Percentiles rank a stretch among this genome's conserved stretches.
These are phyloP conservation scores for Busseola fusca DNA, from an alignment of 2,888 invertebrate genomes.

Conservation along the genomic window DNA sequence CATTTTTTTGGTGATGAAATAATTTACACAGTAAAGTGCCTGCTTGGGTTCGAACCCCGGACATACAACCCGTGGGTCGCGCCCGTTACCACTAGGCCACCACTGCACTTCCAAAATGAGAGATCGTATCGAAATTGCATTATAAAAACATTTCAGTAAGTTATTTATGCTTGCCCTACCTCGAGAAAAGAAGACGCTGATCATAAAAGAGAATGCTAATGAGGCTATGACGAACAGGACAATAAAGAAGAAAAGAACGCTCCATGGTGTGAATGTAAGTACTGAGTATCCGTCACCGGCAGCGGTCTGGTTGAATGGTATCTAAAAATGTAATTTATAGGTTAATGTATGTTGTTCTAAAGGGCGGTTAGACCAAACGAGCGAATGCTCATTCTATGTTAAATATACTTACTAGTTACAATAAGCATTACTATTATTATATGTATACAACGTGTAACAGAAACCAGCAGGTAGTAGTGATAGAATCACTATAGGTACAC, in stretches of 20 bases:
- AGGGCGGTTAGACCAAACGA: background rate
- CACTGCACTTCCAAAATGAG: background rate
- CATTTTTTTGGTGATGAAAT: background rate
- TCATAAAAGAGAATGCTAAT: conserved; percentile 93
- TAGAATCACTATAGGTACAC: too few relatives aligned
- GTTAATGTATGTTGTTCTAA: background rate
- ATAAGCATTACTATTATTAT: too few relatives aligned
- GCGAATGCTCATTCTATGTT: background rate
- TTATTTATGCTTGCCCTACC: conserved; percentile 83
- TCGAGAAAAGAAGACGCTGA: conserved; percentile 94
- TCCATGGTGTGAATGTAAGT: conserved; percentile 91
- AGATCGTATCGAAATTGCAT: background rate
- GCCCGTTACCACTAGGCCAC: background rate
- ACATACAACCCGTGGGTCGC: background rate
- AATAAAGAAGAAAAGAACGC: conserved; percentile 92
- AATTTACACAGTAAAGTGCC: background rate
- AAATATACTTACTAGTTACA: too few relatives aligned
- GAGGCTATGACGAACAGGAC: conserved; percentile 92
- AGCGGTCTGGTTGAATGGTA: conserved; percentile 84
- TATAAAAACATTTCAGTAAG: background rate
- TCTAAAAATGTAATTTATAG: conserved; percentile 71
- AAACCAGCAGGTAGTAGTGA: too few relatives aligned
- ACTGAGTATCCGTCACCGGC: conserved; percentile 88
- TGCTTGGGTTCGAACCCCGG: background rate
- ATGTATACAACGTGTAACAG: too few relatives aligned